Evolutionary conservation across 2,888 invertebrate genomes (phyloP).

Genomic region (Chymomyza amoena): DNA sequence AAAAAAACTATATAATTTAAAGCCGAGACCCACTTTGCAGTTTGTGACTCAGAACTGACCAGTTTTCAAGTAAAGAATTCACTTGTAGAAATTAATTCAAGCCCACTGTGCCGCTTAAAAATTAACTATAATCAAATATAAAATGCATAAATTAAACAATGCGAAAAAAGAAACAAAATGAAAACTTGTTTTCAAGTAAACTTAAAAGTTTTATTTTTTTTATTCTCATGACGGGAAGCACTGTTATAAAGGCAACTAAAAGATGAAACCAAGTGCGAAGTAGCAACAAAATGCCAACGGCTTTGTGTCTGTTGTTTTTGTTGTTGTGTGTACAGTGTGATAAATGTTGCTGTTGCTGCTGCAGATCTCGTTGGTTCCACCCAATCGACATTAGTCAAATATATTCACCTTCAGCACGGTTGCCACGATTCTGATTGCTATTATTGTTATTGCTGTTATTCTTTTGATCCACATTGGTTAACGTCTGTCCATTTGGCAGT

Average conservation of each 20-base stretch:
- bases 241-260: constrained; percentile 41
- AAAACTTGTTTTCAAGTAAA: constrained; percentile 44
- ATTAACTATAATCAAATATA: not conserved
- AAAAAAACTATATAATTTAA: not conserved
- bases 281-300: constrained; percentile 16
- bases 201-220: constrained; percentile 53
- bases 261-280: constrained; percentile 21
- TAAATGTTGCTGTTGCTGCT: constrained; percentile 25
- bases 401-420: constrained; percentile 71
- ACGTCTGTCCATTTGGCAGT: not conserved
- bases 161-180: constrained; percentile 25
- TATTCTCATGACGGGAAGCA: constrained; percentile 46
- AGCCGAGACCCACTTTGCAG: not conserved
- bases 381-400: constrained; percentile 69
- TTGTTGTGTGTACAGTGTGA: constrained; percentile 22
- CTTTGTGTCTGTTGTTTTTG: constrained; percentile 10
- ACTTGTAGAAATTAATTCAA: not conserved
- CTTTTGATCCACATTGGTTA: constrained; percentile 12
- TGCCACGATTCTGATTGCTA: constrained; percentile 26
- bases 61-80: not conserved
- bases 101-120: not conserved
- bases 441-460: constrained; percentile 34
- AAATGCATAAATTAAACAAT: not conserved
- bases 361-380: constrained; percentile 37
- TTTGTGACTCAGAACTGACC: not conserved